Percentiles rank a stretch among this genome's conserved stretches.
Evolutionary conservation across 1,140 invertebrate genomes (phyloP).

Genomic region (Sinonovacula constricta): DNA sequence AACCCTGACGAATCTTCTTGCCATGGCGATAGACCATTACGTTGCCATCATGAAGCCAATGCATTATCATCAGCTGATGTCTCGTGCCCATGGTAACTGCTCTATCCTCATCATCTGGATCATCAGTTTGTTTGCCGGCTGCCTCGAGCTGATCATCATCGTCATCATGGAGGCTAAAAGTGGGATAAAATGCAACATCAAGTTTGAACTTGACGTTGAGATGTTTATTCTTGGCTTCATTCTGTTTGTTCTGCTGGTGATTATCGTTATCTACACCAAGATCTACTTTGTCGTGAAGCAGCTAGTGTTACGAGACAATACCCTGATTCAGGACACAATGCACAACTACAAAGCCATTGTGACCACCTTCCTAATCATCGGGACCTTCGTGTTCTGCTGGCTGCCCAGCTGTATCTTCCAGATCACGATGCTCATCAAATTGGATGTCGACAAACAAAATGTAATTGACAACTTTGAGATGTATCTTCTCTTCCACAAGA

Average conservation of each 20-base stretch:
- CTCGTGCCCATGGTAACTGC: constrained; percentile 82
- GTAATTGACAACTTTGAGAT: constrained; percentile 25
- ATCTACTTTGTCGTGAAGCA: constrained; percentile 40
- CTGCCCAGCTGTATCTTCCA: constrained; percentile 81
- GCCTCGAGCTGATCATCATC: constrained; percentile 71
- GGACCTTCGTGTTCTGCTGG: constrained; percentile 84
- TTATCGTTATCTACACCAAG: constrained; percentile 55
- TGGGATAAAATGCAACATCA: constrained; percentile 69
- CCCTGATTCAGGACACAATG: constrained; percentile 42
- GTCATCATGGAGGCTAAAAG: background rate
- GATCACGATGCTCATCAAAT: constrained; percentile 6
- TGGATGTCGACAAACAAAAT: background rate
- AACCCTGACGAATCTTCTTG: constrained; percentile 83
- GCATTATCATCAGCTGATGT: constrained; percentile 85
- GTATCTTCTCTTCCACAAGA: constrained; percentile 60
- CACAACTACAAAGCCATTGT: constrained; percentile 83
- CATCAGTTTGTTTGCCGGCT: constrained; percentile 79
- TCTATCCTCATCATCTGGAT: constrained; percentile 85
- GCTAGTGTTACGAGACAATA: constrained; percentile 6
- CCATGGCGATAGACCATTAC: constrained; percentile 86
- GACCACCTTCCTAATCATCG: constrained; percentile 85
- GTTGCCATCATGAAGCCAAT: constrained; percentile 91
- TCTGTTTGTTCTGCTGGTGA: constrained; percentile 76
- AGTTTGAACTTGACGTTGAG: constrained; percentile 72
- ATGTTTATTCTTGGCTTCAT: constrained; percentile 74